Base-by-base conservation (phyloP, 2,113 vertebrate species). In the Pedionomus torquatus region DNA sequence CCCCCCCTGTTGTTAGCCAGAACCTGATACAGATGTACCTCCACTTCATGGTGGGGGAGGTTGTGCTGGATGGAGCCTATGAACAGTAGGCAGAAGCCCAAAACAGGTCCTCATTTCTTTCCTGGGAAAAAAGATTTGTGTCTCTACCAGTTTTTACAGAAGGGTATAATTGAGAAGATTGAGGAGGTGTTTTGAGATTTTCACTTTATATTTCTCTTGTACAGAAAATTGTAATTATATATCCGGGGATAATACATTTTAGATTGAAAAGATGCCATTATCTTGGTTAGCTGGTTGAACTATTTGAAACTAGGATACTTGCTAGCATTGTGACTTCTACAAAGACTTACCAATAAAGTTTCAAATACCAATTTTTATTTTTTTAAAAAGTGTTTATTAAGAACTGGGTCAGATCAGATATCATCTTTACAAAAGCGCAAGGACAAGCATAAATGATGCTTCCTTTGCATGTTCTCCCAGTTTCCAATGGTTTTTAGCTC, bases 21-120 rank as follows among this genome's bases (percentile, higher is more conserved):
- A 41, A 61, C 28, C 48, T 37, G 48, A 31, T 31, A 55, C 20
- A 14, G 0, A 1, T 9, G 0, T 24, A 10, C 23, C 25, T 82
- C 12, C 10, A 0, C 85, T 41, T 46, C 28, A 14, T 35, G 33
- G 7, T 51, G 61, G n/a, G 39, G 10, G 43, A 76, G 57, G 35
- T 63, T 1, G 0, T 76, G 35, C 48, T 92, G 83, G n/a, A 12
- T 86, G 39, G 75, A 72, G 49, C 21, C 2, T 30, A 48, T 13
- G 16, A 60, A 39, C 37, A 55, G 25, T 19, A 82, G 33, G 13
- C 6, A 18, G 21, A 39, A 60, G 17, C 60, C 30, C 28, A 44
- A 78, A 83, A 24, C 1, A 48, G 14, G 17, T 41, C 3, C 20
- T 82, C 0, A 7, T 70, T 78, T 70, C 17, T 87, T 95, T 66